Percentiles rank a stretch among this genome's conserved stretches.
Conservation (phyloP, 2,797 vertebrate genomes). For the Antrozous pallidus region DNA sequence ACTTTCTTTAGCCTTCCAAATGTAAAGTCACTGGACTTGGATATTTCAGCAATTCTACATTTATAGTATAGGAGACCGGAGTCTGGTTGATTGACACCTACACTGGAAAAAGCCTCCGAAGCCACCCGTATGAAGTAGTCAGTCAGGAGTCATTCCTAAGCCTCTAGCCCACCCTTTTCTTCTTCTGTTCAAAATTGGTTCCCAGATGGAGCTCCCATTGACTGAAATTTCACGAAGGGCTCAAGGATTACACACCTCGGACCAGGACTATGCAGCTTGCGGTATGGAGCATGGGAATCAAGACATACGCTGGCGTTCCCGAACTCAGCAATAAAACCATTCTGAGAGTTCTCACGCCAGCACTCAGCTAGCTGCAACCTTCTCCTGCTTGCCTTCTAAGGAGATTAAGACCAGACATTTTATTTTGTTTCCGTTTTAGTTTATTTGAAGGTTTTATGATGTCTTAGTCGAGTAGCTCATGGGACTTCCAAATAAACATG, state of each 20-base stretch:
- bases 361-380: neutral
- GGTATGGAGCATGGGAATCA: neutral
- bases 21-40: constrained; percentile 40
- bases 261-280: neutral
- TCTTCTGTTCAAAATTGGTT: neutral
- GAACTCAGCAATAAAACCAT: neutral
- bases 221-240: neutral
- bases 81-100: neutral
- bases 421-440: constrained; percentile 75
- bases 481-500: constrained; percentile 75
- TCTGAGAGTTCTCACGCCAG: constrained; percentile 36
- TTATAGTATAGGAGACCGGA: neutral
- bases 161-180: neutral
- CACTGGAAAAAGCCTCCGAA: neutral
- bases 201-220: neutral
- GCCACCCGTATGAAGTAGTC: neutral
- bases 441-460: constrained; percentile 79
- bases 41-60: constrained; percentile 2
- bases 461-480: constrained; percentile 66
- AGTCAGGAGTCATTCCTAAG: neutral
- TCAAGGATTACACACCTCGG: neutral
- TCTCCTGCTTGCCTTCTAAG: constrained; percentile 72
- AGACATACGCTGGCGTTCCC: neutral
- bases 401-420: constrained; percentile 70
- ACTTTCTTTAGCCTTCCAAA: constrained; percentile 42